A percentile compares a stretch with the other conserved stretches of the same genome.
Conservation (phyloP, 2,888 invertebrate genomes). For the Pollenia labialis region DNA sequence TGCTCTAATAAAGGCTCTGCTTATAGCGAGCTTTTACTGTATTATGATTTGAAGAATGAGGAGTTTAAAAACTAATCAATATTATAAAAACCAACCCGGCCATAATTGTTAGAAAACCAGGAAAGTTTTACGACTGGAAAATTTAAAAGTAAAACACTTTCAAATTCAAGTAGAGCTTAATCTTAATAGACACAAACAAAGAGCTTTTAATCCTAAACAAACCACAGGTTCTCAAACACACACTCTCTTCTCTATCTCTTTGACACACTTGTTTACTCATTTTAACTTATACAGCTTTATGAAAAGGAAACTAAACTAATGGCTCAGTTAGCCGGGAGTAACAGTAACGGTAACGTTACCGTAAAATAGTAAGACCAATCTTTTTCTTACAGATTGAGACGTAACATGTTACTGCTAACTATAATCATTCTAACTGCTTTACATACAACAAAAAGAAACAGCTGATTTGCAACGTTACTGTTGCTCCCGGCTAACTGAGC, state of each 20-base stretch:
- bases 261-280: constrained; percentile 13
- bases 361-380: too few relatives aligned
- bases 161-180: constrained; percentile 66
- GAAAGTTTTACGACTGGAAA: constrained; percentile 17
- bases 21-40: too few relatives aligned
- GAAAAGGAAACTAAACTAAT: neutral
- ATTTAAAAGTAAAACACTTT: constrained; percentile 24
- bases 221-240: neutral
- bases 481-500: too few relatives aligned
- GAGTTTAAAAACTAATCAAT: neutral
- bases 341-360: too few relatives aligned
- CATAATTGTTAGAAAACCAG: constrained; percentile 46
- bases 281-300: constrained; percentile 56
- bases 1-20: too few relatives aligned
- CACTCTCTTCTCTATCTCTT: neutral
- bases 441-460: too few relatives aligned
- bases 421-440: too few relatives aligned
- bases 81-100: constrained; percentile 43
- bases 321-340: too few relatives aligned
- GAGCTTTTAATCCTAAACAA: constrained; percentile 49
- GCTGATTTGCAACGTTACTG: too few relatives aligned
- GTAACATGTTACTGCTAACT: too few relatives aligned
- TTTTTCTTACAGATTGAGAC: too few relatives aligned
- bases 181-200: constrained; percentile 14
- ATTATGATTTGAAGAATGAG: neutral